Conservation (phyloP, 2,113 vertebrate species). For the Dromaius novaehollandiae region DNA sequence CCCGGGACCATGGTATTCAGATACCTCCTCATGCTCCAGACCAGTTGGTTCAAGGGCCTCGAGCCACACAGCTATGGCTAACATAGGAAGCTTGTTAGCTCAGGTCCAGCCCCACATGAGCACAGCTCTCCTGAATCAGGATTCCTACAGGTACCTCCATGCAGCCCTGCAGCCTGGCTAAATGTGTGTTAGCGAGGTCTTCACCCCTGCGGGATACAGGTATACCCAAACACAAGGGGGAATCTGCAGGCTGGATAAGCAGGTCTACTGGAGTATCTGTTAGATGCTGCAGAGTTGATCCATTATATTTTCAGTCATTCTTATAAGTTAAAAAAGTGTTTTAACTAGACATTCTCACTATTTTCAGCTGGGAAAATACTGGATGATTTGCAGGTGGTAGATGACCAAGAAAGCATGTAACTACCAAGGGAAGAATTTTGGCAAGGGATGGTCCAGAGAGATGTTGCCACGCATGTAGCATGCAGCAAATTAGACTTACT, state of each 20-base stretch:
- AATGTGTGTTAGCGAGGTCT: not conserved
- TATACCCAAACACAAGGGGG: not conserved
- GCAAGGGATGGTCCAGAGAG: not conserved
- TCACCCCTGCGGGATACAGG: fast-evolving
- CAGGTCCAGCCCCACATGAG: fast-evolving
- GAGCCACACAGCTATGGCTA: not conserved
- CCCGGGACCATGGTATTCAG: no score
- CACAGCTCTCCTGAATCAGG: fast-evolving
- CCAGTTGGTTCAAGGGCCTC: not conserved
- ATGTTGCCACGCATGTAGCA: fast-evolving
- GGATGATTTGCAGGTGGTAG: not conserved
- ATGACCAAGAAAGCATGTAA: not conserved
- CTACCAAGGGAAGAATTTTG: not conserved
- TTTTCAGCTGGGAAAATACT: not conserved
- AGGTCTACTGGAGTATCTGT: not conserved
- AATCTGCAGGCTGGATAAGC: not conserved
- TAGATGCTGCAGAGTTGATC: not conserved
- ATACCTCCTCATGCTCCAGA: not conserved
- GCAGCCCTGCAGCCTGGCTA: no score
- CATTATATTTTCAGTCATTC: not conserved
- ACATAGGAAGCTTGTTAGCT: not conserved
- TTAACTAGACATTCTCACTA: not conserved
- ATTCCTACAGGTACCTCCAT: not conserved
- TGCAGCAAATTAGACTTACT: not conserved
- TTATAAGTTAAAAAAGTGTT: no score